phyloP scores from a whole-genome alignment of 2,113 vertebrate genomes.

The Clarias batrachus region DNA sequence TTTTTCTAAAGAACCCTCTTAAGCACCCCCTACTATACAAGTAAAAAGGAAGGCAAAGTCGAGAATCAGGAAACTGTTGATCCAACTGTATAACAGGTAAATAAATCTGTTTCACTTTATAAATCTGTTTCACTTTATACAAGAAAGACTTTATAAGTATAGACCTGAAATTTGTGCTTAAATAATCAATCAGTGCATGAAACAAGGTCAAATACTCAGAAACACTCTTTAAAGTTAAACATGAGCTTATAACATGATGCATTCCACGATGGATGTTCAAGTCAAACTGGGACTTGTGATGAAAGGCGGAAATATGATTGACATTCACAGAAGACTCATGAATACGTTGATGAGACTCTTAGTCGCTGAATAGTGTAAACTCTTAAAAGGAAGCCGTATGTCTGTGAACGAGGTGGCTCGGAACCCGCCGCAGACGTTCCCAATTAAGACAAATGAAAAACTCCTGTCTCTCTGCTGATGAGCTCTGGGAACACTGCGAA shows the following conservation, averaged over 20 bases:
- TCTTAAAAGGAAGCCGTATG: too few species aligned
- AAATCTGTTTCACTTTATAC: neutral
- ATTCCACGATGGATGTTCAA: neutral
- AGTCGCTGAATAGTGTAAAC: neutral
- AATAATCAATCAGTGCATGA: neutral
- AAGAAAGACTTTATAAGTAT: neutral
- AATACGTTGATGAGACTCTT: too few species aligned
- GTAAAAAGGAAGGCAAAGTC: too few species aligned
- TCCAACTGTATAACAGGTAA: neutral
- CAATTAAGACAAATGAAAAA: neutral
- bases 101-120: neutral
- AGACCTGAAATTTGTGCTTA: neutral
- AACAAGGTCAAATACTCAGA: neutral
- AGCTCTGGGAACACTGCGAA: neutral
- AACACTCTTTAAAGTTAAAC: neutral
- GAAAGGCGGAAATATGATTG: too few species aligned
- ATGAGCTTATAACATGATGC: neutral
- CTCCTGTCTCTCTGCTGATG: neutral
- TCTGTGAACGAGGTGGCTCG: too few species aligned
- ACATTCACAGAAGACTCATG: too few species aligned
- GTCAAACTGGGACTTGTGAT: too few species aligned
- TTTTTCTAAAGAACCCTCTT: too few species aligned
- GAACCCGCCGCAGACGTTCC: too few species aligned
- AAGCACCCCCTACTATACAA: too few species aligned
- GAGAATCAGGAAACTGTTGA: too few species aligned